These are phyloP conservation scores for Diloba caeruleocephala DNA, from an alignment of 2,888 invertebrate genomes.

Conservation along the genomic window DNA sequence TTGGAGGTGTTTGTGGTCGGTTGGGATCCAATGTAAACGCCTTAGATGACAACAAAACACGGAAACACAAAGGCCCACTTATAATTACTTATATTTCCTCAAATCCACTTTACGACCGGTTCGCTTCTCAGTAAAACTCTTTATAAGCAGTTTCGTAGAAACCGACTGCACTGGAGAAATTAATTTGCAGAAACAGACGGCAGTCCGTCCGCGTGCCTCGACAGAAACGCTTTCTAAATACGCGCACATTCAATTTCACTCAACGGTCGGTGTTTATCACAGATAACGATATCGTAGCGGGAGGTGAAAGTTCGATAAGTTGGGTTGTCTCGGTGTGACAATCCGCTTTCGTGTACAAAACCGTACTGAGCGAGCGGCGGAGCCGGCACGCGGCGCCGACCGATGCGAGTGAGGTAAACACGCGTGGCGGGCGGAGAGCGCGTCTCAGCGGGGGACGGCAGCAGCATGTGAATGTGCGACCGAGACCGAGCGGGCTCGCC, in stretches of 20 bases:
- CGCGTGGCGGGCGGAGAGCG: constrained; percentile 55
- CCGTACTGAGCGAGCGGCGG: constrained; percentile 68
- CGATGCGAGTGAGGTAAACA: constrained; percentile 61
- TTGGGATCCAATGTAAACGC: constrained; percentile 89
- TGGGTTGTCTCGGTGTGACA: constrained; percentile 67
- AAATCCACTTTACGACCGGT: constrained; percentile 87
- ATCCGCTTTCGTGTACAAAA: constrained; percentile 72
- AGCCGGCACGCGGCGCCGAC: constrained; percentile 56
- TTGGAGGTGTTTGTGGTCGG: constrained; percentile 82
- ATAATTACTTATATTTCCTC: constrained; percentile 85
- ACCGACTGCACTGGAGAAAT: constrained; percentile 84
- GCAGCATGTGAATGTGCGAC: constrained; percentile 57
- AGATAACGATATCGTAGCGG: constrained; percentile 82
- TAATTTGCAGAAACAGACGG: constrained; percentile 84
- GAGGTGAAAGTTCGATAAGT: constrained; percentile 85
- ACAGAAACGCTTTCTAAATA: constrained; percentile 82
- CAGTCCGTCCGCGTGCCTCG: constrained; percentile 74
- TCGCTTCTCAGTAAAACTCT: constrained; percentile 87
- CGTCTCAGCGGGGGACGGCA: constrained; percentile 54
- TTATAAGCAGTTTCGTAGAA: constrained; percentile 87
- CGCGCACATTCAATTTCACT: constrained; percentile 87
- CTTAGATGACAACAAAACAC: constrained; percentile 79
- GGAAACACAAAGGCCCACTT: constrained; percentile 85
- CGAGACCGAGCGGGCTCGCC: constrained; percentile 57
- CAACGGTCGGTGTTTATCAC: constrained; percentile 80